A percentile compares a stretch with the other conserved stretches of the same genome.
Conservation (phyloP, 2,113 vertebrate species). For the Stictonetta naevosa region DNA sequence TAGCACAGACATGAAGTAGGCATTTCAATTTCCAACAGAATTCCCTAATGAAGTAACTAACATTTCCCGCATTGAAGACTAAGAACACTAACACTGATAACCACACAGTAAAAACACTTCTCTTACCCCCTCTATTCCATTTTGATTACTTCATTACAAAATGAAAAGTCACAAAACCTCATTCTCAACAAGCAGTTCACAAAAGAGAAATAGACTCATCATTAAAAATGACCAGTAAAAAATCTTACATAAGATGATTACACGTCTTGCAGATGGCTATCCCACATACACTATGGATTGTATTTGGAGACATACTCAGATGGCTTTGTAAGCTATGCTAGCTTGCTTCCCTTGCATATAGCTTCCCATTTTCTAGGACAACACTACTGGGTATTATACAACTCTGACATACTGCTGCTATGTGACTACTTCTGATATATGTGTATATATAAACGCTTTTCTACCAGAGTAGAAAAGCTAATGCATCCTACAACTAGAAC, state of each 20-base stretch:
- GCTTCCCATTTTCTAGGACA: neutral
- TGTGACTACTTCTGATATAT: neutral
- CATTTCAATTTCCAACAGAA: neutral
- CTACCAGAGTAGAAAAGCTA: neutral
- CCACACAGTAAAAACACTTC: neutral
- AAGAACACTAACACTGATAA: neutral
- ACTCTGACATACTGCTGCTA: neutral
- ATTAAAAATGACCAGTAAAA: neutral
- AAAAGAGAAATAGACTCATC: neutral
- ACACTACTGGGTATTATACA: neutral
- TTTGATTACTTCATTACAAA: neutral
- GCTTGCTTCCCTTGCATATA: neutral
- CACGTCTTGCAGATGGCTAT: neutral
- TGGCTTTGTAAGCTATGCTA: neutral
- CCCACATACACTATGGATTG: neutral
- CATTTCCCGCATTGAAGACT: neutral
- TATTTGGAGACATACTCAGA: neutral
- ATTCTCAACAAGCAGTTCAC: neutral
- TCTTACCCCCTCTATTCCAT: accelerated
- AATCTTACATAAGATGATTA: neutral
- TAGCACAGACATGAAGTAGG: neutral
- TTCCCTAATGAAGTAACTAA: neutral
- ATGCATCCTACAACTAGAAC: neutral
- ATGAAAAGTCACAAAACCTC: neutral
- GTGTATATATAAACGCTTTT: neutral